A percentile compares a stretch with the other conserved stretches of the same genome.
Conservation (phyloP, 1,140 invertebrate genomes). For the Drosophila kikkawai region DNA sequence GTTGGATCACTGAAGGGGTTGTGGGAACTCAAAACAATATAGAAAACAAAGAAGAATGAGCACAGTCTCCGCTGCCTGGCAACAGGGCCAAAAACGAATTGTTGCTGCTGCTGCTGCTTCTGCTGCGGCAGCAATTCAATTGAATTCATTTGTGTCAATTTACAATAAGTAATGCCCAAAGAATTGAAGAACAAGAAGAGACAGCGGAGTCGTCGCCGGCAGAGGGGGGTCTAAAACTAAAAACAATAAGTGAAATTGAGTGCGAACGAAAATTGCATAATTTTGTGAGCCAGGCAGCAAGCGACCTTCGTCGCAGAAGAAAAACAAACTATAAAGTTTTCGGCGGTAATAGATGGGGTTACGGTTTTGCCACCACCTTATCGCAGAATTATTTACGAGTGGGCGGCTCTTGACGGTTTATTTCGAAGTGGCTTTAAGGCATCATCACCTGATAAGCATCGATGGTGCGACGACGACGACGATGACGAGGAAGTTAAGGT, state of each 20-base stretch:
- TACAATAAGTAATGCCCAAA: slow-evolving; percentile 70
- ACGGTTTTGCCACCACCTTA: slow-evolving; percentile 20
- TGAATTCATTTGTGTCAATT: slow-evolving; percentile 83
- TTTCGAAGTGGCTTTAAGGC: slow-evolving; percentile 27
- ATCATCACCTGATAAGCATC: slow-evolving; percentile 49
- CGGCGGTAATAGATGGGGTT: slow-evolving; percentile 22
- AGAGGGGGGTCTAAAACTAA: slow-evolving; percentile 9
- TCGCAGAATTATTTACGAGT: slow-evolving; percentile 24
- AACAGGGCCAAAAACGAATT: slow-evolving; percentile 51
- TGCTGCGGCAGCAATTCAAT: slow-evolving; percentile 67
- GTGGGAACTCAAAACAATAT: slow-evolving; percentile 5
- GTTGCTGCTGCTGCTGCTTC: slow-evolving; percentile 13
- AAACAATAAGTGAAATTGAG: slow-evolving; percentile 48
- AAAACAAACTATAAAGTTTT: slow-evolving; percentile 39
- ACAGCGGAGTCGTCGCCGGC: neutral
- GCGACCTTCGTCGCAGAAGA: slow-evolving; percentile 63
- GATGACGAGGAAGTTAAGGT: slow-evolving; percentile 29
- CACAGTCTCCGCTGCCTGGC: slow-evolving; percentile 39
- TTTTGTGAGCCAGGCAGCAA: slow-evolving; percentile 49
- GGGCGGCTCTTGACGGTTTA: slow-evolving; percentile 25
- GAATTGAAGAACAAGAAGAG: slow-evolving; percentile 7
- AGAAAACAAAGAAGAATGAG: slow-evolving; percentile 17
- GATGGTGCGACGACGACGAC: slow-evolving; percentile 19
- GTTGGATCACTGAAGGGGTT: slow-evolving; percentile 23
- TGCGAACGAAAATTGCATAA: slow-evolving; percentile 73